Conservation (phyloP, 2,888 invertebrate genomes). For the Tanaodytes sp. region DNA sequence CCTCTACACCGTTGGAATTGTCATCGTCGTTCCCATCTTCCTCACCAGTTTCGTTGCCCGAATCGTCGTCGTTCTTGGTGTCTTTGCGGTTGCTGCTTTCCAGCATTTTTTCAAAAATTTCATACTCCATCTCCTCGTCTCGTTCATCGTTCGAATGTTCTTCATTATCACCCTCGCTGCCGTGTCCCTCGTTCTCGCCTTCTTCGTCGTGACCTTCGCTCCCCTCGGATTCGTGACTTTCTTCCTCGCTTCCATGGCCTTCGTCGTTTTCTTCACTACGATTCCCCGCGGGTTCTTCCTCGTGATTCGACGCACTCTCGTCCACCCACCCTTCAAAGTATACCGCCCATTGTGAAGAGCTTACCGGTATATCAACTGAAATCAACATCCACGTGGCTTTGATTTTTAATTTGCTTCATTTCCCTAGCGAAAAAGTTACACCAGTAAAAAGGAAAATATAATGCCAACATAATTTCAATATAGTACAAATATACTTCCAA, state of each 20-base stretch:
- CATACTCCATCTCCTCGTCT: constrained; percentile 72
- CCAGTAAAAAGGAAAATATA: too few species aligned
- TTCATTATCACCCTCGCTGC: neutral
- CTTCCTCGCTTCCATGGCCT: constrained; percentile 68
- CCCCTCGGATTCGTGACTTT: constrained; percentile 54
- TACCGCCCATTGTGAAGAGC: constrained; percentile 82
- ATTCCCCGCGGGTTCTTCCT: constrained; percentile 54
- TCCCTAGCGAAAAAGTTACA: too few species aligned
- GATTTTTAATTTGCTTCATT: too few species aligned
- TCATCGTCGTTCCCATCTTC: constrained; percentile 62
- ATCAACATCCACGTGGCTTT: too few species aligned
- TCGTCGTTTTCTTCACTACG: constrained; percentile 58
- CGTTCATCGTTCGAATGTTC: constrained; percentile 62
- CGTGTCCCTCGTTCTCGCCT: constrained; percentile 65
- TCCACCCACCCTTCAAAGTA: constrained; percentile 87
- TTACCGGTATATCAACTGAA: constrained; percentile 77
- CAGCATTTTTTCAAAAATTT: constrained; percentile 49
- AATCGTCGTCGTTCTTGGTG: constrained; percentile 64
- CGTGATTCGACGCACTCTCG: constrained; percentile 74
- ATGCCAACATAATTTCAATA: too few species aligned
- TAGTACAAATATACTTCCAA: too few species aligned
- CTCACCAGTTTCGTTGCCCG: constrained; percentile 67
- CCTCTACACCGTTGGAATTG: too few species aligned
- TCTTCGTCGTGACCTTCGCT: constrained; percentile 37
- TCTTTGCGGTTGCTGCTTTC: constrained; percentile 46